Evolutionary conservation across 2,797 vertebrate genomes (phyloP).

Genomic region (Ciconia nigra): DNA sequence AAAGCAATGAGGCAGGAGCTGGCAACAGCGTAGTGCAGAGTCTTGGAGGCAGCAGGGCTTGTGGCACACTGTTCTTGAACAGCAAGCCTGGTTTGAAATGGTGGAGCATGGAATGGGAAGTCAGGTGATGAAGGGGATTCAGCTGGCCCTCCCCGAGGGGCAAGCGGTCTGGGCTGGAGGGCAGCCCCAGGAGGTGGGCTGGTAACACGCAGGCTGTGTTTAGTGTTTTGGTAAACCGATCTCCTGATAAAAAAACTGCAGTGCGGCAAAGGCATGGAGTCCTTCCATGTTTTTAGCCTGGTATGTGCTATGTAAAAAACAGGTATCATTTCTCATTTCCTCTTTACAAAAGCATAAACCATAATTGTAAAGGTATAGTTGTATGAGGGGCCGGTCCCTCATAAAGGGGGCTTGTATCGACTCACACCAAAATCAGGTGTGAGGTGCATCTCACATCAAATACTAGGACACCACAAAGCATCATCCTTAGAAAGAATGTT

Average conservation of each 20-base stretch:
- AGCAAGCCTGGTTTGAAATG: not conserved
- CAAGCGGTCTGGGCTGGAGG: not conserved
- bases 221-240: fast-evolving
- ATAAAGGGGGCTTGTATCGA: not conserved
- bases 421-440: not conserved
- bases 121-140: not conserved
- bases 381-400: not conserved
- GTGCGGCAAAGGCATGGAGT: not conserved
- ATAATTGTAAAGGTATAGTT: not conserved
- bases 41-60: not conserved
- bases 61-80: not conserved
- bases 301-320: fast-evolving
- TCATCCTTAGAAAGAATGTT: not conserved
- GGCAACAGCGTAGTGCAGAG: not conserved
- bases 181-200: not conserved
- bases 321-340: fast-evolving
- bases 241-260: not conserved
- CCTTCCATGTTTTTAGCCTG: not conserved
- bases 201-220: fast-evolving
- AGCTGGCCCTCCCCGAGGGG: not conserved
- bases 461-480: not conserved
- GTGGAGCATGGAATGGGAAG: not conserved
- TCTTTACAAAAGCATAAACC: not conserved
- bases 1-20: not conserved
- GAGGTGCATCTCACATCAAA: not conserved